Base-by-base conservation (phyloP, 2,888 invertebrate species). In the Marasmarcha lunaedactyla region DNA sequence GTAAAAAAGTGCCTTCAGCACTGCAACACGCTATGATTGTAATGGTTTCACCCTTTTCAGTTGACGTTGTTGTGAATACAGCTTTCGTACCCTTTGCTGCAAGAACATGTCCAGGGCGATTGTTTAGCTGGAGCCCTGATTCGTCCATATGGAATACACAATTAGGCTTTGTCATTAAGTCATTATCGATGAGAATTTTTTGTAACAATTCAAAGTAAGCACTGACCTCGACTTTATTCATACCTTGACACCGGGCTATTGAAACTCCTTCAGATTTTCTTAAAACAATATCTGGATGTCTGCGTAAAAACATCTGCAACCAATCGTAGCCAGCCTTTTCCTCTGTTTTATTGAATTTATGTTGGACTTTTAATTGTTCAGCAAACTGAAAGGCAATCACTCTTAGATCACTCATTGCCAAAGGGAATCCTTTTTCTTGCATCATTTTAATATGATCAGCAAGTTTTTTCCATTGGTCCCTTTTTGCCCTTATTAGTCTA, bases 51-150 rank as follows among this genome's bases (percentile, higher is more conserved):
- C 62, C 54, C 39, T 57, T 54, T 52, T 66, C 62, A 7, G 44
- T 47, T 20, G 54, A 26, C 6, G 41, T 41, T 2, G 37, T 14
- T 3, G 38, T 27, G 10, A 20, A 13, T 11, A 50, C 46, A 11
- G 50, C 42, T 54, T 60, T 26, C 6, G 46, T 14, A 5, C 63
- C 66, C 47, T 57, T 64, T 25, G 42, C 45, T 7, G 58, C 63
- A 15, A 69, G 14, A 20, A 72, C 58, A 45, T 60, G 52, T 7
- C 53, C 52, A 34, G 65, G 57, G 36, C 50, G 55, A 43, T 64
- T 63, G 27, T 68, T 69, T 7, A 64, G 39, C 0, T 45, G 30
- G 12, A 30, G 10, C 10, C 62, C 63, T 25, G 57, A 57, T 45
- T 69, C 63, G 43, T 66, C 63, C 26, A 59, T 45, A 49, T 69